phyloP scores from a whole-genome alignment of 37 sponge, comb jelly and placozoan genomes.

The Amphimedon queenslandica region DNA sequence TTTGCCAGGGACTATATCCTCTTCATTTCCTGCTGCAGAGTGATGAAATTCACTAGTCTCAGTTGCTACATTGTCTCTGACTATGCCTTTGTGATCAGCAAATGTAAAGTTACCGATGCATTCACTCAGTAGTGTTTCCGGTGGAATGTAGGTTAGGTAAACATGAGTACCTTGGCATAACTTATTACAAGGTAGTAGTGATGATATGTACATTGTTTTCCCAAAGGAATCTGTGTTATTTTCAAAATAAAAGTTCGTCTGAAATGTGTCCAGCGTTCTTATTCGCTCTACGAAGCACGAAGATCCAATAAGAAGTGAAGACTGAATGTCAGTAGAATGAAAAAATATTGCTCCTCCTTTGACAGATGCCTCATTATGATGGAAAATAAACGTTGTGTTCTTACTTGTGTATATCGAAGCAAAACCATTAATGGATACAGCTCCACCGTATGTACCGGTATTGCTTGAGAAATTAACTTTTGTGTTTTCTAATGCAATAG shows the following conservation, averaged over 20 bases:
- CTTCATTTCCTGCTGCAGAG: background rate
- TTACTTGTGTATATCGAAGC: background rate
- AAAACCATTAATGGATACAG: background rate
- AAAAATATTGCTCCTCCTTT: background rate
- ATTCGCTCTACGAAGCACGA: background rate
- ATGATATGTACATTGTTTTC: background rate
- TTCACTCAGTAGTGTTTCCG: background rate
- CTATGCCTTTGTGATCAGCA: background rate
- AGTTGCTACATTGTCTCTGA: background rate
- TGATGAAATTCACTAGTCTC: background rate
- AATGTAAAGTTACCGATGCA: background rate
- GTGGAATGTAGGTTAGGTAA: background rate
- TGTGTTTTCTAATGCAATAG: background rate
- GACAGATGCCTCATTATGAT: background rate
- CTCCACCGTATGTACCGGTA: background rate
- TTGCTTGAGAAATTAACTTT: background rate
- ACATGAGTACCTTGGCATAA: too few relatives aligned
- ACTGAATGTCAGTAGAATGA: background rate
- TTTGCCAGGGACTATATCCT: background rate
- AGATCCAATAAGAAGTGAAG: background rate
- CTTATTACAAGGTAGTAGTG: background rate
- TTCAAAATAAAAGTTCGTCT: background rate
- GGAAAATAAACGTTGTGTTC: background rate
- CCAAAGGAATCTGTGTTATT: background rate
- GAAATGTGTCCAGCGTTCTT: background rate